A percentile compares a stretch with the other conserved stretches of the same genome.
These are phyloP conservation scores for Eulemur coronatus DNA, from an alignment of 2,797 vertebrate species.

Conservation along the genomic window DNA sequence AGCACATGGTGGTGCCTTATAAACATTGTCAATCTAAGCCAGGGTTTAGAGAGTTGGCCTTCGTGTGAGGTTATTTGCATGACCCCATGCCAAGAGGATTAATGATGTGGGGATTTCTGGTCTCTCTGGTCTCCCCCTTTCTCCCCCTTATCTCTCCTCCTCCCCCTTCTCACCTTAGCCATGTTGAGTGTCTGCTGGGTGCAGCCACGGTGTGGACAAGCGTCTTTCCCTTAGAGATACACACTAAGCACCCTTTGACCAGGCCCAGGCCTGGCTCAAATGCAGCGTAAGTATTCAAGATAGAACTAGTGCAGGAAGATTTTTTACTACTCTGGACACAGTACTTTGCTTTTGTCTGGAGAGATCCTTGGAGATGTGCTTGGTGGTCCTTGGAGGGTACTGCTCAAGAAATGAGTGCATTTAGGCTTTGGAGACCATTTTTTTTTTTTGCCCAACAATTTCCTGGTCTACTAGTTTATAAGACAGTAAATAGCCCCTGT, in stretches of 20 bases:
- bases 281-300: background rate
- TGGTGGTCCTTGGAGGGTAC: conserved; percentile 63
- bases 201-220: background rate
- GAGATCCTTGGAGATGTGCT: conserved; percentile 53
- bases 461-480: conserved; percentile 86
- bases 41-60: background rate
- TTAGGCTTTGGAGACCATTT: conserved; percentile 81
- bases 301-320: background rate
- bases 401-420: conserved; percentile 75
- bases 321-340: conserved; percentile 55
- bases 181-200: background rate
- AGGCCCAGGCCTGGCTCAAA: background rate
- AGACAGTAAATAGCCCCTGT: conserved; percentile 82
- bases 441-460: conserved; percentile 82
- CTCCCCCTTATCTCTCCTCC: background rate
- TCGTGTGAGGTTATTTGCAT: background rate
- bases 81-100: no score
- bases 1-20: background rate
- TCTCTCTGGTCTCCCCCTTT: background rate
- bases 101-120: background rate
- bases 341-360: conserved; percentile 45
- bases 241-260: no score
- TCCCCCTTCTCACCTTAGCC: background rate
- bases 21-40: background rate
- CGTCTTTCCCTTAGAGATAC: background rate